A percentile compares a stretch with the other conserved stretches of the same genome.
Evolutionary conservation across 2,113 vertebrate species (phyloP).

Genomic region (Passerina amoena): DNA sequence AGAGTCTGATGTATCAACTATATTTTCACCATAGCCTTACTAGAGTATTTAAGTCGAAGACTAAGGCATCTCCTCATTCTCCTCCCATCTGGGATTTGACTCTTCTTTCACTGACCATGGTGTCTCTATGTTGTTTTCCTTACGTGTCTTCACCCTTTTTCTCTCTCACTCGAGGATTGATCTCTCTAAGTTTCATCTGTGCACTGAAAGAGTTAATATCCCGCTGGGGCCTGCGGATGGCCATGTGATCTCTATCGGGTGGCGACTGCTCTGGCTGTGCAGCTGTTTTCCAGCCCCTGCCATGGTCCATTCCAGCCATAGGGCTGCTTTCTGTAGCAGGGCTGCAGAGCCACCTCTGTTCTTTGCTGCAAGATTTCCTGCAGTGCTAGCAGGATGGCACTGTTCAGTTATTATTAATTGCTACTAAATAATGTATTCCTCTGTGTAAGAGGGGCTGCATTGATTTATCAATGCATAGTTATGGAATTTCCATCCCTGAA

Average conservation of each 20-base stretch:
- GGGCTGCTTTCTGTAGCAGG: not conserved
- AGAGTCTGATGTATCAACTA: no score
- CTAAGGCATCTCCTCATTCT: no score
- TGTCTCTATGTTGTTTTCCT: not conserved
- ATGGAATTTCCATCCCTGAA: not conserved
- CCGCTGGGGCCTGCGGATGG: rapidly evolving
- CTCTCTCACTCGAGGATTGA: not conserved
- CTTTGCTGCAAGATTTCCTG: rapidly evolving
- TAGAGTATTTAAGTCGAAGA: no score
- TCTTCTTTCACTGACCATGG: no score
- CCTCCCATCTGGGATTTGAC: no score
- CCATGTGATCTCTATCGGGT: not conserved
- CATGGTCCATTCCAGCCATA: not conserved
- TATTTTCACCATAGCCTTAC: no score
- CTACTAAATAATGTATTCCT: not conserved
- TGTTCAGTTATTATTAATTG: not conserved
- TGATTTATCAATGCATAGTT: not conserved
- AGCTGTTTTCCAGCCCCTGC: not conserved
- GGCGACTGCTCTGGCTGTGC: no score
- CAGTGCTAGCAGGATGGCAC: not conserved
- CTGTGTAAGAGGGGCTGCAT: not conserved
- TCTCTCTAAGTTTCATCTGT: not conserved
- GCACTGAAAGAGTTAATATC: not conserved
- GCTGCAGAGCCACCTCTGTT: not conserved
- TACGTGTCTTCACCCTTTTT: not conserved